Base-by-base conservation (phyloP, 1,140 invertebrate species). In the Penaeus indicus region DNA sequence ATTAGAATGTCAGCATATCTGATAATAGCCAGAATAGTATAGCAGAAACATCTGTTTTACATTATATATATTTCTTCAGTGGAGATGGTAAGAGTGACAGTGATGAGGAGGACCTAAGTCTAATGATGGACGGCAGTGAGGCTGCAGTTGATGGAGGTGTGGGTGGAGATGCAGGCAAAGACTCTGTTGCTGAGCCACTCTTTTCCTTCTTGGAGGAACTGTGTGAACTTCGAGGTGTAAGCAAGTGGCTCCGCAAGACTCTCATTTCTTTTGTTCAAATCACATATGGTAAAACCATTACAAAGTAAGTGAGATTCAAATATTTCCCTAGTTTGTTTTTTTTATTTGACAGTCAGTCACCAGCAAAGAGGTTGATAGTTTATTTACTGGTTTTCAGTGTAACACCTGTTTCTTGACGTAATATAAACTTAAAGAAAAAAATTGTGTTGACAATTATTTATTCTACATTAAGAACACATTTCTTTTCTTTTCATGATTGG, bases 231-330 rank as follows among this genome's bases (percentile, higher is more conserved):
- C 94, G 96, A 90, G 97, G 97, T 0, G 95, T 97, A 47, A 97
- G 97, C 92, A 96, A 96, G 81, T 97, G 96, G 95, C 93, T 98
- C 21, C 93, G 97, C 90, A 96, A 96, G 91, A 97, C 96, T 47
- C 94, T 98, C 8, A 97, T 98, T 89, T 96, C 96, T 16, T 98
- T 98, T 93, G 97, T 98, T 13, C 97, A 98, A 93, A 96, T 98
- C 77, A 97, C 96, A 0, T 98, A 97, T 93, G 97, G 97, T 13
- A 94, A 96, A 88, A 98, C 97, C 38, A 98, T 98, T 77, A 98
- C 97, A 92, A 96, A 96, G 94, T 96, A 92, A 90, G 77, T 91
- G 60, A 25, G 38, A 77, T n/a, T 27, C 25, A 25, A 22, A 7
- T 1, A 0, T 27, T 47, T 21, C 42, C 27, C 63, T 11, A 38